Conservation (phyloP, 2,797 vertebrate species). For the Falco columbarius region DNA sequence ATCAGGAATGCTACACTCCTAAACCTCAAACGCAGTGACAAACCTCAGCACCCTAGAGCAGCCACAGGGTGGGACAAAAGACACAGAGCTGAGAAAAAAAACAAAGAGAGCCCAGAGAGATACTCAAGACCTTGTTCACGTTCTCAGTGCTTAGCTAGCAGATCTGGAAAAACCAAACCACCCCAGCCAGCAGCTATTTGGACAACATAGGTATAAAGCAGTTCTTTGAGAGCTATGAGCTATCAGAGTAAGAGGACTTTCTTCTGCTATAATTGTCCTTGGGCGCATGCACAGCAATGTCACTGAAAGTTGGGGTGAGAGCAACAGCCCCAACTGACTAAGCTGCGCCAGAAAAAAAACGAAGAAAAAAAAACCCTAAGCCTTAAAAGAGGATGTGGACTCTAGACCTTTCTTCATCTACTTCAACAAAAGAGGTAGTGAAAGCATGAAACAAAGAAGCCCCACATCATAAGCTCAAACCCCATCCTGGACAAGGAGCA, state of each 20-base stretch:
- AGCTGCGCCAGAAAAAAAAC: neutral
- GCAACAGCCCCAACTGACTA: neutral
- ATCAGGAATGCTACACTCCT: rapidly evolving
- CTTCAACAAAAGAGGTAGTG: neutral
- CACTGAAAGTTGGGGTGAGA: neutral
- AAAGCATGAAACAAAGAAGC: neutral
- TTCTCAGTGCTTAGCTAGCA: neutral
- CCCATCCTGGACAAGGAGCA: neutral
- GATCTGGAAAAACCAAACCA: neutral
- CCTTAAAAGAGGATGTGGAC: neutral
- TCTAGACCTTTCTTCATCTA: neutral
- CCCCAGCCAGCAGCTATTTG: neutral
- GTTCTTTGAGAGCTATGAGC: neutral
- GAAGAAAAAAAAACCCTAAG: rapidly evolving
- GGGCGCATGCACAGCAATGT: neutral
- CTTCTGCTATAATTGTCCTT: neutral
- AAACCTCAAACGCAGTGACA: neutral
- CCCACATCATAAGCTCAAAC: neutral
- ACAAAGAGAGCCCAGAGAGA: neutral
- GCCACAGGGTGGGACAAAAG: neutral
- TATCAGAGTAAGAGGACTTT: neutral
- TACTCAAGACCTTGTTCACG: neutral
- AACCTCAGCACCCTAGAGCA: neutral
- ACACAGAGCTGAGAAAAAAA: neutral
- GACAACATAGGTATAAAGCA: neutral